phyloP scores from a whole-genome alignment of 2,113 vertebrate species.

The Camarhynchus parvulus region DNA sequence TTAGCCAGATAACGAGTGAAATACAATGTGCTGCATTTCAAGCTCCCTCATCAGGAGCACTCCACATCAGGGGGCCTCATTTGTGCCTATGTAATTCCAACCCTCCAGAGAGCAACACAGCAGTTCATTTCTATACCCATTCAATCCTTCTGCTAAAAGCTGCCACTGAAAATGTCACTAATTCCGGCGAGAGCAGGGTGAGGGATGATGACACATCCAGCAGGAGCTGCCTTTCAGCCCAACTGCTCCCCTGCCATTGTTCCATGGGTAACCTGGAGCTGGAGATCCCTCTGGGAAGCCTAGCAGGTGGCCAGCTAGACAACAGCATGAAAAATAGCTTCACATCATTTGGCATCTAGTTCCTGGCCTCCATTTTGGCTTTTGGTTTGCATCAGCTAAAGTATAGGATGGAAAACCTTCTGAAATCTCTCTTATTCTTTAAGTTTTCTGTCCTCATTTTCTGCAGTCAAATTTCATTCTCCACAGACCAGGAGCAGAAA shows the following conservation, averaged over 20 bases:
- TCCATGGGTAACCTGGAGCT: not conserved
- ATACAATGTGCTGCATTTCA: not conserved
- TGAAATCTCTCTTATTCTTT: not conserved
- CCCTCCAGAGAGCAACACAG: not conserved
- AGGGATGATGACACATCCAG: not conserved
- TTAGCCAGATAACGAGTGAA: not conserved
- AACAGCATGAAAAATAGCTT: not conserved
- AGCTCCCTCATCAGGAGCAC: not conserved
- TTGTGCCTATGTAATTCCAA: not conserved
- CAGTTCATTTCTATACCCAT: slow-evolving; percentile 11
- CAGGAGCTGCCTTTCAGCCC: not conserved
- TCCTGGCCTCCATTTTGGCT: not conserved
- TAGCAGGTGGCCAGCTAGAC: not conserved
- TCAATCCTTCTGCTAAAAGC: slow-evolving; percentile 29
- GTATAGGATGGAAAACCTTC: not conserved
- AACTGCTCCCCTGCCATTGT: not conserved
- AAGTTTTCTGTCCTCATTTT: not conserved
- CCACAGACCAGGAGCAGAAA: not conserved
- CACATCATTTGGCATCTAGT: not conserved
- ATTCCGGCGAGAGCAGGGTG: not conserved
- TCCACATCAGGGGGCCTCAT: slow-evolving; percentile 22
- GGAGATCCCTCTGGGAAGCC: not conserved
- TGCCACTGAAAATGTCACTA: slow-evolving; percentile 16
- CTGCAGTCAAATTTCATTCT: not conserved
- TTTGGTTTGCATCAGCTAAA: not conserved